phyloP scores from a whole-genome alignment of 2,113 vertebrate genomes.

The Columba livia region DNA sequence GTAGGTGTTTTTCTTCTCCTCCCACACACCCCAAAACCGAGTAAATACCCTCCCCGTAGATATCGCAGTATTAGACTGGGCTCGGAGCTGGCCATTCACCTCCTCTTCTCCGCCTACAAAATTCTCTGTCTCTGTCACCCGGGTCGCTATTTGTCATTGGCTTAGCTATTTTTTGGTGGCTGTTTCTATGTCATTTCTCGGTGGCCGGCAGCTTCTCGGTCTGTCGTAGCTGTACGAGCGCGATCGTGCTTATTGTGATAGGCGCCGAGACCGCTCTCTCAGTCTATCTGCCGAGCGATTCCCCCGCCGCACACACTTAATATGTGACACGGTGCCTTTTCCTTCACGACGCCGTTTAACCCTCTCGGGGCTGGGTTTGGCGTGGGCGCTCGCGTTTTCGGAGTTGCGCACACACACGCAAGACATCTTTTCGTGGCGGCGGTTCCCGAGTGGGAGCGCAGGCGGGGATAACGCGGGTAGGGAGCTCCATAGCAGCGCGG shows the following conservation, averaged over 20 bases:
- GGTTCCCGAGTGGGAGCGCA: neutral
- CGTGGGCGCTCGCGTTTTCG: neutral
- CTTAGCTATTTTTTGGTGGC: conserved; percentile 54
- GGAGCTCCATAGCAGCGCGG: neutral
- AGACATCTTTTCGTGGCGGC: conserved; percentile 3
- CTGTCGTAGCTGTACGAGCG: neutral
- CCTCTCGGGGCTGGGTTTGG: conserved; percentile 1
- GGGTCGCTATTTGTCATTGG: conserved; percentile 62
- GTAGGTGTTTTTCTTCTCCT: conserved; percentile 58
- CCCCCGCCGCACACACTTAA: neutral
- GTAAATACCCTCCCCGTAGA: conserved; percentile 46
- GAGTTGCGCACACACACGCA: neutral
- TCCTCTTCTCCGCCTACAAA: conserved; percentile 66
- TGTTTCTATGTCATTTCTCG: conserved; percentile 56
- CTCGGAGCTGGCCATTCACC: conserved; percentile 64
- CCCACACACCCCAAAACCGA: conserved; percentile 47
- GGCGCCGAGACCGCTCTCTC: neutral
- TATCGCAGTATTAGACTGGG: conserved; percentile 30
- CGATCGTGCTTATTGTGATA: conserved; percentile 35
- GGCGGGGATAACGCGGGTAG: neutral
- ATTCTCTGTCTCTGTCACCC: conserved; percentile 55
- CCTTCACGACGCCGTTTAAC: conserved; percentile 56
- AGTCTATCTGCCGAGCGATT: neutral
- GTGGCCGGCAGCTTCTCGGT: conserved; percentile 38
- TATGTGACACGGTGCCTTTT: conserved; percentile 55